A percentile compares a stretch with the other conserved stretches of the same genome.
Evolutionary conservation across 2,888 invertebrate species (phyloP).

Genomic region (Beris morrisii): DNA sequence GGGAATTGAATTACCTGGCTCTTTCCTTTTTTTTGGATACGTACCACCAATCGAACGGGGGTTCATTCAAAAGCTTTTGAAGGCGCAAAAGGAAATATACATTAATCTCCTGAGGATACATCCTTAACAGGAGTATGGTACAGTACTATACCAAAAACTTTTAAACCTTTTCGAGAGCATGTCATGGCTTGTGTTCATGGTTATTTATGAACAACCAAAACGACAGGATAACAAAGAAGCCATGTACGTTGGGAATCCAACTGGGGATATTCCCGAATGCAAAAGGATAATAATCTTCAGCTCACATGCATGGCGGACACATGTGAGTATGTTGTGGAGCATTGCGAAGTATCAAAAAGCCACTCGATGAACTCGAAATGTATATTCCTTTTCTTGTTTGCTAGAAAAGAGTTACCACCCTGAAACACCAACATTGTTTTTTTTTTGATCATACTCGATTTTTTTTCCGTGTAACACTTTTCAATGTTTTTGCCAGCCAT

Average conservation of each 20-base stretch:
- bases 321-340: neutral
- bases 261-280: slow-evolving; percentile 35
- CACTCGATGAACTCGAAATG: slow-evolving; percentile 34
- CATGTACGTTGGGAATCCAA: slow-evolving; percentile 35
- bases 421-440: no score
- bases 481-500: no score
- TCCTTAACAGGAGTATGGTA: slow-evolving; percentile 30
- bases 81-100: slow-evolving; percentile 36
- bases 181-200: slow-evolving; percentile 38
- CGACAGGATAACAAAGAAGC: slow-evolving; percentile 38
- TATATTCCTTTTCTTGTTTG: slow-evolving; percentile 1
- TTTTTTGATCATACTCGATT: no score
- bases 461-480: no score
- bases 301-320: neutral
- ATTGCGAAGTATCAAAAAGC: slow-evolving; percentile 27
- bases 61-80: slow-evolving; percentile 19
- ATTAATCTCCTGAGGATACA: slow-evolving; percentile 36
- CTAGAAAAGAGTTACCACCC: no score
- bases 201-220: slow-evolving; percentile 38
- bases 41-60: no score
- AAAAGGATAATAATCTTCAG: slow-evolving; percentile 35
- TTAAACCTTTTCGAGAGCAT: slow-evolving; percentile 37
- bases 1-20: slow-evolving; percentile 31
- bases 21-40: no score
- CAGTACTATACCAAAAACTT: slow-evolving; percentile 10